phyloP scores from a whole-genome alignment of 2,888 invertebrate species.

The Lasioglossum figueresi region DNA sequence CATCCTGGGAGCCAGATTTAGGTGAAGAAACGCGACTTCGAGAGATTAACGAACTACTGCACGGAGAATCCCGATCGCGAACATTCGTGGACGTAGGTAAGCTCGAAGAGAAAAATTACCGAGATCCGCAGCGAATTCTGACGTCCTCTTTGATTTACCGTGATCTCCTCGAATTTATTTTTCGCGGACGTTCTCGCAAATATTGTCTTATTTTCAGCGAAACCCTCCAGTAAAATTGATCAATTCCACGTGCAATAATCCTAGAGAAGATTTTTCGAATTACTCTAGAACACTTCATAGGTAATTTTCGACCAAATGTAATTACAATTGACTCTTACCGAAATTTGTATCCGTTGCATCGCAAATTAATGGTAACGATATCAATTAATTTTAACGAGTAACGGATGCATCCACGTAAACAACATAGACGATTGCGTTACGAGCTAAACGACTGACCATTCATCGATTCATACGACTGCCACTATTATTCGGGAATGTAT shows the following conservation, averaged over 20 bases:
- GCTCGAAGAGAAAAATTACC: not conserved
- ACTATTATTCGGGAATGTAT: not conserved
- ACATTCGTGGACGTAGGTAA: not conserved
- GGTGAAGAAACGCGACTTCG: slow-evolving; percentile 36
- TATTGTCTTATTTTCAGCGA: not conserved
- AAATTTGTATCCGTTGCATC: not conserved
- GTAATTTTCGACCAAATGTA: not conserved
- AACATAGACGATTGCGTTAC: not conserved
- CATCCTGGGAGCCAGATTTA: slow-evolving; percentile 7
- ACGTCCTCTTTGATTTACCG: not conserved
- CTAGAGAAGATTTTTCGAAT: not conserved
- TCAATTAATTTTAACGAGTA: slow-evolving; percentile 9
- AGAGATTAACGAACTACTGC: slow-evolving; percentile 46
- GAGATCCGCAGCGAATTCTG: not conserved
- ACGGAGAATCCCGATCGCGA: slow-evolving; percentile 8
- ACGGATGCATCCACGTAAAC: not conserved
- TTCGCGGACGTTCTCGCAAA: not conserved
- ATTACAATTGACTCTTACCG: not conserved
- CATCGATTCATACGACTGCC: not conserved
- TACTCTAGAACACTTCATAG: not conserved
- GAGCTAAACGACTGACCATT: not conserved
- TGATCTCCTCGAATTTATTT: not conserved
- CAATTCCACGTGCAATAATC: not conserved
- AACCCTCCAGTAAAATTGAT: not conserved
- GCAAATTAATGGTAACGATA: not conserved